phyloP scores from a whole-genome alignment of 2,888 invertebrate genomes.

The Cephus sareptanus region DNA sequence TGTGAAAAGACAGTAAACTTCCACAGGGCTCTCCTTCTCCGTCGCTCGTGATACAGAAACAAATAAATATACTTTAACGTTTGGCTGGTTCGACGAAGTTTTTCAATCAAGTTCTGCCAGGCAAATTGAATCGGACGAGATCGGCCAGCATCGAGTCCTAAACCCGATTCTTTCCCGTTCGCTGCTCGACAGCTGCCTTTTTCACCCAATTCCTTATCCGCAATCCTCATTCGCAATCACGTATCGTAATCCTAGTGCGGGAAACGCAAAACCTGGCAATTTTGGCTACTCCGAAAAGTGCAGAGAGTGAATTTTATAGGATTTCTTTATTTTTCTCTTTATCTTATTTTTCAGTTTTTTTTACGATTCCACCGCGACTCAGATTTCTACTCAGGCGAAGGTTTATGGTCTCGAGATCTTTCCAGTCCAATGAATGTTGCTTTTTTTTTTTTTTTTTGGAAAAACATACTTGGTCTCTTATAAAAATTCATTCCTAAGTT shows the following conservation, averaged over 20 bases:
- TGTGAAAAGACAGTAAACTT: not conserved
- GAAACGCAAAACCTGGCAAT: not conserved
- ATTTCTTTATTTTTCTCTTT: not conserved
- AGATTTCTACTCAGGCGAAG: not conserved
- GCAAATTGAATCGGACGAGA: not conserved
- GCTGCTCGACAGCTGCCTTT: slow-evolving; percentile 13
- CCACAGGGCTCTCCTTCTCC: not conserved
- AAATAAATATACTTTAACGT: not conserved
- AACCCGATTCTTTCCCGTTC: slow-evolving; percentile 12
- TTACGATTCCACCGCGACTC: not conserved
- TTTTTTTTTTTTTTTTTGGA: not conserved
- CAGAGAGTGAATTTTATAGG: not conserved
- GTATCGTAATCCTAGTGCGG: not conserved
- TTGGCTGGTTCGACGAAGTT: not conserved
- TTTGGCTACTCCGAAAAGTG: not conserved
- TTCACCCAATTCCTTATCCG: not conserved
- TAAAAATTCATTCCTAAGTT: not conserved
- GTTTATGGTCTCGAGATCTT: not conserved
- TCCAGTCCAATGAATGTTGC: not conserved
- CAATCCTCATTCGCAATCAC: not conserved
- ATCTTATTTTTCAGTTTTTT: not conserved
- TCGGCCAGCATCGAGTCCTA: not conserved
- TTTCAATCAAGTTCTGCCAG: not conserved
- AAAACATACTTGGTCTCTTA: not conserved
- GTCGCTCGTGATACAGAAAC: not conserved